Evolutionary conservation across 1,140 invertebrate species (phyloP), one percentile per base, ranked within the genome.

Genomic region (Brachionus asplanchnoidis): DNA sequence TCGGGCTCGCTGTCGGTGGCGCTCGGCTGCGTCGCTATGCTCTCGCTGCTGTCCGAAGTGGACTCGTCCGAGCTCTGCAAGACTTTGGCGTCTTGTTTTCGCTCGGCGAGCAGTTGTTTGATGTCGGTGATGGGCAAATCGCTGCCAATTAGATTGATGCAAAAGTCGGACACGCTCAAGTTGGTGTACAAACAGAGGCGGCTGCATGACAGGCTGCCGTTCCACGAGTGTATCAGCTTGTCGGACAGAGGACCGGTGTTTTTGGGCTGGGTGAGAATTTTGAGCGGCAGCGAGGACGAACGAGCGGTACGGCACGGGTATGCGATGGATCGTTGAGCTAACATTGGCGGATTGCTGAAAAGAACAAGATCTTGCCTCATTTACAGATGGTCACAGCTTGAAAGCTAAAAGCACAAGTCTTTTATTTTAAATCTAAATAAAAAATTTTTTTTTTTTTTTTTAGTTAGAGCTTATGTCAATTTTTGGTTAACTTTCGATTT

Each of bases 281-380:
- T 73, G 68, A 73, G 68, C 17, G 68, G 68, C 17, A 73, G 36
- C 2, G 68, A 73, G 32, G 68, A 73, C 8, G 68, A 73, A 9
- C 68, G 68, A 1, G 36, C 20, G 2, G 28, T 40, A 0, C 68
- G 68, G 23, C 26, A 32, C 32, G 66, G 26, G 36, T 40, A 40
- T 12, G 6, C 36, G 11, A 17, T 6, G 14, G 14, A 42, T 17
- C 40, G 7, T 42, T 73, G 17, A 9, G 17, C 28, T n/a, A 40
- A 40, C 17, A 42, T 73, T 73, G 14, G 36, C 14, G 68, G 36
- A 68, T 68, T 68, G 32, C 66, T 68, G 17, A n/a, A 44, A 20
- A 73, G 40, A n/a, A 73, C 68, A 9, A 73, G 68, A 73, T 73
- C 68, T 73, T 73, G 68, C 68, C 68, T 73, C 68, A 73, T 73